These are phyloP conservation scores for Catharus bicknelli DNA, from an alignment of 2,113 vertebrate species.

Conservation along the genomic window DNA sequence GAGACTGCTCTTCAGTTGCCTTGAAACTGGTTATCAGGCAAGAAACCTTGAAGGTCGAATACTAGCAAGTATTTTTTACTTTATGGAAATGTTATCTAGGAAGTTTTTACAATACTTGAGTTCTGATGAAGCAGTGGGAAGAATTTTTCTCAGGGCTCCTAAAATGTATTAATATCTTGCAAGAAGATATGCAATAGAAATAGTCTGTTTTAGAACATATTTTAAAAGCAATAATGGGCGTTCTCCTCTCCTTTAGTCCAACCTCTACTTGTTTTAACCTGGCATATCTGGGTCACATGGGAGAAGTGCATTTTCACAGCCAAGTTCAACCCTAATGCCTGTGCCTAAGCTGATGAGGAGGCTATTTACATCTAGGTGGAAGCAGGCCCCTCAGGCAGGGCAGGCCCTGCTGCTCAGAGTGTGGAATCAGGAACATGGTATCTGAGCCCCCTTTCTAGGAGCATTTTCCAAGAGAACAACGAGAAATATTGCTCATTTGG, in stretches of 20 bases:
- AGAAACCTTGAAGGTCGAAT: background rate
- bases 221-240: background rate
- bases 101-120: background rate
- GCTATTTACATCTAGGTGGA: background rate
- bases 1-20: background rate
- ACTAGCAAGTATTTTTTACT: background rate
- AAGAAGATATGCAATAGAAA: background rate
- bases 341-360: background rate
- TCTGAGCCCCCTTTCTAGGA: background rate
- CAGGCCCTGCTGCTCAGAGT: background rate
- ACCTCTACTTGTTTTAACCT: background rate
- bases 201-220: background rate
- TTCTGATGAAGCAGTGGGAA: background rate
- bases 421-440: background rate
- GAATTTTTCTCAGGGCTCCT: background rate
- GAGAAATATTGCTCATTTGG: background rate
- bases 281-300: background rate
- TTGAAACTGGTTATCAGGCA: background rate
- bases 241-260: background rate
- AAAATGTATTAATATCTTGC: background rate
- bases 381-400: background rate
- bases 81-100: background rate
- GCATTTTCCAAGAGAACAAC: background rate
- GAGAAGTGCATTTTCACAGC: background rate
- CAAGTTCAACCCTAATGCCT: background rate